These are phyloP conservation scores for Aythya baeri DNA, from an alignment of 2,113 vertebrate species.

Conservation along the genomic window DNA sequence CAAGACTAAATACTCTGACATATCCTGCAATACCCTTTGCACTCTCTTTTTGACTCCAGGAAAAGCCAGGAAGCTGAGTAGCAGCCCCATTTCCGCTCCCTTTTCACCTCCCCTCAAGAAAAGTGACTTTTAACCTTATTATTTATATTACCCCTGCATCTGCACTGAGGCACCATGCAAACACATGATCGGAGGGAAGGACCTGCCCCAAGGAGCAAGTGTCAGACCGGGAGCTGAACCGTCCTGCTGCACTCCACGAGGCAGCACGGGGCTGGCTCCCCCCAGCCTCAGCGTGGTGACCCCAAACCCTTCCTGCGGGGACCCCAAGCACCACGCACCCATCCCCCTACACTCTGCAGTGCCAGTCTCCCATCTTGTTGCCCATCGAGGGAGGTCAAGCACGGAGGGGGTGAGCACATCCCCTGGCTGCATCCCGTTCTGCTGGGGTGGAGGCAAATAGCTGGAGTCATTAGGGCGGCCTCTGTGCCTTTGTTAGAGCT, in stretches of 20 bases:
- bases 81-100: neutral
- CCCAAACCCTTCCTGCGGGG: neutral
- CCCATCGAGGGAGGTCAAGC: neutral
- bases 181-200: neutral
- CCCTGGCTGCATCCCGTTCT: accelerated
- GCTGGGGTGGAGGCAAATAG: neutral
- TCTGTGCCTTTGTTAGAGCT: neutral
- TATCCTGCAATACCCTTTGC: constrained; percentile 60
- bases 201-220: neutral
- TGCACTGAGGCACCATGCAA: constrained; percentile 9
- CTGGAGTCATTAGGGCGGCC: neutral
- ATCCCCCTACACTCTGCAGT: accelerated
- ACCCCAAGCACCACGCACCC: accelerated
- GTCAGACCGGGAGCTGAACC: accelerated
- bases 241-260: accelerated
- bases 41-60: constrained; percentile 51
- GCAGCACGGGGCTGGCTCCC: neutral
- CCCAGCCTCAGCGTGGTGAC: neutral
- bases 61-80: constrained; percentile 29
- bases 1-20: constrained; percentile 25
- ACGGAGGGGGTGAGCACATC: accelerated
- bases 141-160: constrained; percentile 40
- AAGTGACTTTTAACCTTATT: constrained; percentile 48
- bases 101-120: constrained; percentile 51
- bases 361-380: accelerated